These are phyloP conservation scores for Byasa hedistus DNA, from an alignment of 2,888 invertebrate species.

Conservation along the genomic window DNA sequence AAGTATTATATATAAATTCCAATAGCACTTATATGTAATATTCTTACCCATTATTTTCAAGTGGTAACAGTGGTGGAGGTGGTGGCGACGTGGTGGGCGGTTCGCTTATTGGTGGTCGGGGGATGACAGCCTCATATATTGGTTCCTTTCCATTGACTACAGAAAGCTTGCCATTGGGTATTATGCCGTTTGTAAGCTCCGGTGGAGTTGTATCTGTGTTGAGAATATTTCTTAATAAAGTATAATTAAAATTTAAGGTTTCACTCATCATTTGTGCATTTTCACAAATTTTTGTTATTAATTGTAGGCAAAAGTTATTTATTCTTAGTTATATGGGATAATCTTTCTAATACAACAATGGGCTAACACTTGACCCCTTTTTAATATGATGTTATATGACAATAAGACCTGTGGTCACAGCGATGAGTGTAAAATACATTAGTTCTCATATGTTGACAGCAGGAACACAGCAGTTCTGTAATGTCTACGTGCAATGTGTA, in stretches of 20 bases:
- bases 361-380: no score
- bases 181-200: slow-evolving; percentile 69
- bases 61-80: slow-evolving; percentile 51
- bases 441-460: no score
- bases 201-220: slow-evolving; percentile 65
- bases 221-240: background rate
- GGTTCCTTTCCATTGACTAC: slow-evolving; percentile 82
- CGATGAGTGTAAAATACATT: no score
- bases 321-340: no score
- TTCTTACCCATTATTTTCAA: slow-evolving; percentile 58
- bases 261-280: background rate
- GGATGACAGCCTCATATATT: slow-evolving; percentile 92
- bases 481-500: no score
- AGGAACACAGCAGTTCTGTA: no score
- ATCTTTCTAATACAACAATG: no score
- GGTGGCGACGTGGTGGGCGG: slow-evolving; percentile 50
- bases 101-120: slow-evolving; percentile 81
- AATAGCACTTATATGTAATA: background rate
- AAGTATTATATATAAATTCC: background rate
- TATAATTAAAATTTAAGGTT: background rate
- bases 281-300: background rate
- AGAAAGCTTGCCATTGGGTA: slow-evolving; percentile 75
- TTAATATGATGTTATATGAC: no score
- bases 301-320: background rate
- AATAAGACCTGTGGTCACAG: no score